Conservation (phyloP, 2,797 vertebrate genomes). For the Acanthurus leucopareius region DNA sequence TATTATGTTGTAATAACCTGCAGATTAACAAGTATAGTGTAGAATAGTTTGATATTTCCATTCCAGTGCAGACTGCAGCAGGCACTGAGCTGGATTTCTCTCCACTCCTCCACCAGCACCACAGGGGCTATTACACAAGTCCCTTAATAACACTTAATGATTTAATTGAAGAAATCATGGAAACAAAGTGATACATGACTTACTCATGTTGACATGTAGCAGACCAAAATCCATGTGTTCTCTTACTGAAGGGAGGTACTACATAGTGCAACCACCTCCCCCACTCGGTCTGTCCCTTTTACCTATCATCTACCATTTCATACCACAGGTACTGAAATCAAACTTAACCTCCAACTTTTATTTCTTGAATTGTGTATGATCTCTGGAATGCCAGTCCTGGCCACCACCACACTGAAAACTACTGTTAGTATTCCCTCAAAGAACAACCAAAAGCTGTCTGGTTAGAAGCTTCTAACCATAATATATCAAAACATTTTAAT, state of each 20-base stretch:
- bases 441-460: conserved; percentile 3
- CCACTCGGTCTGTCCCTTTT: conserved; percentile 1
- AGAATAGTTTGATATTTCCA: conserved; percentile 37
- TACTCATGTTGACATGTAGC: conserved; percentile 80
- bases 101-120: conserved; percentile 52
- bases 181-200: conserved; percentile 81
- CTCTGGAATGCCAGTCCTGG: background rate
- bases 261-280: conserved; percentile 16
- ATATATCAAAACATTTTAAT: conserved; percentile 20
- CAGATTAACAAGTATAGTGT: conserved; percentile 53
- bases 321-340: conserved; percentile 26
- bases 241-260: conserved; percentile 53
- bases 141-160: conserved; percentile 83
- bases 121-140: conserved; percentile 76
- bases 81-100: conserved; percentile 40
- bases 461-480: conserved; percentile 8
- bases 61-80: conserved; percentile 30
- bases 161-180: conserved; percentile 83
- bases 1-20: conserved; percentile 55
- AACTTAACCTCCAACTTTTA: background rate
- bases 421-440: background rate
- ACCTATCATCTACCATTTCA: conserved; percentile 38
- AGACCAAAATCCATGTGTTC: conserved; percentile 78
- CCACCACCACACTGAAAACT: background rate
- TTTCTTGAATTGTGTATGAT: background rate